Evolutionary conservation across 1,140 invertebrate species (phyloP), one percentile per base, ranked within the genome.

Genomic region (Wiebesia pumilae): DNA sequence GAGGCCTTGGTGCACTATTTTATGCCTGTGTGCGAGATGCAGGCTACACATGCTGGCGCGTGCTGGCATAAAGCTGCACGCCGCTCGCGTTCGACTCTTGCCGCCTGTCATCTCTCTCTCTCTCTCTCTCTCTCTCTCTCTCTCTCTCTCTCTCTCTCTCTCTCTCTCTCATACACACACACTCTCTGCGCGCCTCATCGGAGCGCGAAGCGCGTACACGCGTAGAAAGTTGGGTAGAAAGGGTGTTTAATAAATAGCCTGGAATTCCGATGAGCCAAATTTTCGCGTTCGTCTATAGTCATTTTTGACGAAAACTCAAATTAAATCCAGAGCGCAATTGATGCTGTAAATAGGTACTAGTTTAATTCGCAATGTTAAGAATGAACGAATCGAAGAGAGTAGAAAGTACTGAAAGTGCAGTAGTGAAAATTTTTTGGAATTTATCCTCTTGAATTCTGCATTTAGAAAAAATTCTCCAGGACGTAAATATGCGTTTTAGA

Each of bases 221-320:
- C 38, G 24, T 27, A 9, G 1, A 80, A 40, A 38, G n/a, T n/a
- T n/a, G n/a, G n/a, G n/a, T n/a, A n/a, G 35, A 9, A 0, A 10
- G 35, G 24, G 47, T 81, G 79, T n/a, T 81, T 51, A 43, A 81
- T 71, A 81, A 81, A 67, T 81, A 51, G n/a, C 43, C 16, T 69
- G 30, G 81, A 69, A 82, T 71, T 82, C 67, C 67, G 19, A 81
- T 77, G n/a, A 30, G 27, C 30, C 40, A 43, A 30, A 77, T 58
- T 58, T 58, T 35, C 16, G 16, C 77, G 71, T 1, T 24, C 24
- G 51, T 33, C n/a, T 6, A 19, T 47, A 58, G 77, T 35, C 6
- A 35, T 79, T 79, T 79, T 79, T 79, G n/a, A 58, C 77, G 77
- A 58, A 58, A 58, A 79, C 58, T 75, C 27, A 75, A 75, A 75